Evolutionary conservation across 1,140 invertebrate species (phyloP), one percentile per base, ranked within the genome.

Genomic region (Frieseomelitta varia): DNA sequence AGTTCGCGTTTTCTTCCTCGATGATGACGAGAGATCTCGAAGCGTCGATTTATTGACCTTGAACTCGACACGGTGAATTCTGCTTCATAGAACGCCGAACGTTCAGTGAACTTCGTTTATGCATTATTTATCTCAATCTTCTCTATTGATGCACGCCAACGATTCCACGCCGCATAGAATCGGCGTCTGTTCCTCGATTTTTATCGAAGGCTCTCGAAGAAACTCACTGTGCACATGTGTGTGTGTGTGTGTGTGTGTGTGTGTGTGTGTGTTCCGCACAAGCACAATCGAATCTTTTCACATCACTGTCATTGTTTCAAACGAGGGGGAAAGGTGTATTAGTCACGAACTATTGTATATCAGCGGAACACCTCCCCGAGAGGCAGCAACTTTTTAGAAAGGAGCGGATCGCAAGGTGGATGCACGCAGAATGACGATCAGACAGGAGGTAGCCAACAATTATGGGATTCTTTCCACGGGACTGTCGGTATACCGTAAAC

Each of bases 401-500:
- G 56, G 74, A 90, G 85, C 85, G 86, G 79, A 73, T 83, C 85
- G 80, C 81, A 74, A 90, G 88, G 77, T 88, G 72, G 86, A 75
- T 82, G 71, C 56, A 78, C 87, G 81, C 75, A 73, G 85, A 88
- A 89, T 92, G 91, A 92, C 85, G 81, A 79, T 79, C 88, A 65
- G 69, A 71, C 39, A 72, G 72, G 30, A 85, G 79, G 69, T 82
- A 69, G 24, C 51, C 56, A 3, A 77, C 81, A 67, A 84, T 89
- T 88, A 85, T 71, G 78, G 76, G 82, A 86, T 89, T 87, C 81
- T 76, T 88, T 69, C 68, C 67, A 74, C 55, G 55, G 78, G 19
- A 47, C 86, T 51, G 86, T 87, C 88, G 88, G 88, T 89, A 89
- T 56, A 73, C 56, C 51, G 77, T 61, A 53, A 71, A 61, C 24